phyloP scores from a whole-genome alignment of 2,888 invertebrate species.

The Heliconius charithonia region DNA sequence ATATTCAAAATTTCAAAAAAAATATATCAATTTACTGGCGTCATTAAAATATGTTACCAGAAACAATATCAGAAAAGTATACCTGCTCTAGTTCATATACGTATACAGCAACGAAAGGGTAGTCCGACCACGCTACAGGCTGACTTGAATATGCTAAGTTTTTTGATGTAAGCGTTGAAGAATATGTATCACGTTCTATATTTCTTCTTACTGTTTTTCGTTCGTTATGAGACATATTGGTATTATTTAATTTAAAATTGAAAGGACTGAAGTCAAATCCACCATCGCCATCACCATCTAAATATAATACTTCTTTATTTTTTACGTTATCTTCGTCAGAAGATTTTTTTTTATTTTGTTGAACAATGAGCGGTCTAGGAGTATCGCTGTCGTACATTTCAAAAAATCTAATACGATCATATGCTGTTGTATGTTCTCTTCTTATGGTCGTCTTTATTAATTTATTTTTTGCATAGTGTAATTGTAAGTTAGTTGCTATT shows the following conservation, averaged over 20 bases:
- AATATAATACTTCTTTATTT: constrained; percentile 47
- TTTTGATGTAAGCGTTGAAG: background rate
- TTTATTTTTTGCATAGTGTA: background rate
- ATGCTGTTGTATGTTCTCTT: constrained; percentile 45
- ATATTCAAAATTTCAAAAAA: no score
- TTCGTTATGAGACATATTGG: constrained; percentile 25
- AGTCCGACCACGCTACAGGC: constrained; percentile 61
- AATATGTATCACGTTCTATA: background rate
- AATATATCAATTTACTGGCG: no score
- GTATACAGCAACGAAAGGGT: constrained; percentile 70
- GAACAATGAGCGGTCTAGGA: constrained; percentile 27
- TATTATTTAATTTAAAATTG: constrained; percentile 5
- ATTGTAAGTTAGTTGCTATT: background rate
- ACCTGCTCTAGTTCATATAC: constrained; percentile 73
- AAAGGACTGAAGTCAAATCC: constrained; percentile 40
- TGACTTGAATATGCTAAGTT: constrained; percentile 37
- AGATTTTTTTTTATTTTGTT: constrained; percentile 1
- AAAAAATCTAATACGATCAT: constrained; percentile 74
- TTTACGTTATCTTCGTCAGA: constrained; percentile 13
- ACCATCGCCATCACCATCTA: constrained; percentile 57
- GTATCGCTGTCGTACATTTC: constrained; percentile 72
- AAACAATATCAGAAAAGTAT: constrained; percentile 29
- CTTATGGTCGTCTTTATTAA: background rate
- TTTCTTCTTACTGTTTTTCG: background rate
- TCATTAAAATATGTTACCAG: no score